Conservation (phyloP, 2,797 vertebrate genomes). For the Hypotaenidia okinawae region DNA sequence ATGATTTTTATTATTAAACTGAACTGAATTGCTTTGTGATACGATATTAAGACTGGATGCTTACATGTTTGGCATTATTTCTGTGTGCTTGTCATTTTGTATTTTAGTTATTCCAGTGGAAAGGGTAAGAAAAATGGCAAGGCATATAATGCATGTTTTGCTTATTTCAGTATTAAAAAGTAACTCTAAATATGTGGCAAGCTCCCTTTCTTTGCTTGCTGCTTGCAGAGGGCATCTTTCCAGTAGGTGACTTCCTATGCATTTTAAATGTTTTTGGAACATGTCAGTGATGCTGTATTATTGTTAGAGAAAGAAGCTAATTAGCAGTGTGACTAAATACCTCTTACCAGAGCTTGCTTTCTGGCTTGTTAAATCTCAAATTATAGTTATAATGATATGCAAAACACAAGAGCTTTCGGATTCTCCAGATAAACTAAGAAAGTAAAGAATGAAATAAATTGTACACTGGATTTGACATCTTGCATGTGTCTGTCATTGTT, state of each 20-base stretch:
- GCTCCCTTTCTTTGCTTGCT: conserved; percentile 68
- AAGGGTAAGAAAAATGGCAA: conserved; percentile 31
- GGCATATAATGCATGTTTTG: conserved; percentile 36
- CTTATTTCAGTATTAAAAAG: conserved; percentile 63
- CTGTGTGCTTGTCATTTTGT: conserved; percentile 52
- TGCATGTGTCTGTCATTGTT: conserved; percentile 62
- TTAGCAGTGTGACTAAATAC: conserved; percentile 61
- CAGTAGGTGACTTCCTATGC: conserved; percentile 75
- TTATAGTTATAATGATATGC: conserved; percentile 28
- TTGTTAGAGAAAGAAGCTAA: conserved; percentile 59
- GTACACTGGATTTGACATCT: conserved; percentile 35
- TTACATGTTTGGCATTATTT: conserved; percentile 43
- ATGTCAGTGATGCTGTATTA: conserved; percentile 57
- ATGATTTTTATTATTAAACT: conserved; percentile 74
- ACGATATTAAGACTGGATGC: conserved; percentile 16
- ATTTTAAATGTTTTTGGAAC: conserved; percentile 72
- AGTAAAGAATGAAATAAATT: conserved; percentile 63
- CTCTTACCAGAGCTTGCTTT: conserved; percentile 39
- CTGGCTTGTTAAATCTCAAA: conserved; percentile 48
- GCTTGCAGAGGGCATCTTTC: conserved; percentile 72
- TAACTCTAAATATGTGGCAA: conserved; percentile 67
- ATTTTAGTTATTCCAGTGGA: neutral
- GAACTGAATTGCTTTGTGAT: conserved; percentile 59
- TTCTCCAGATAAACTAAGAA: conserved; percentile 54
- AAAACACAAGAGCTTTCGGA: conserved; percentile 37